Conservation (phyloP, 2,888 invertebrate species). For the Plebejus melissa region DNA sequence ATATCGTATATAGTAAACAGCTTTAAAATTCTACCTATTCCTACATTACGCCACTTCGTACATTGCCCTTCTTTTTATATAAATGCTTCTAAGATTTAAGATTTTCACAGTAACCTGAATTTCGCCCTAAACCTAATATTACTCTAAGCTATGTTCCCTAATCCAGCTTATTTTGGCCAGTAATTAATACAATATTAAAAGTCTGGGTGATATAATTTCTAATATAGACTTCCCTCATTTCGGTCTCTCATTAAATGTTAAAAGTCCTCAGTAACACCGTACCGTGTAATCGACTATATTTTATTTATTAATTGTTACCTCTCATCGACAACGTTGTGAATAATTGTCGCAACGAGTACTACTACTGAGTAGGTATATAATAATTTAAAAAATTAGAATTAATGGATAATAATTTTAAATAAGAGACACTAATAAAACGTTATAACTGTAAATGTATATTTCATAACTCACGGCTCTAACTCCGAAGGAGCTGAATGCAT, state of each 20-base stretch:
- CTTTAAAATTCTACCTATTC: too few species aligned
- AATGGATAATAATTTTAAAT: neutral
- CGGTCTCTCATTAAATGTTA: conserved; percentile 17
- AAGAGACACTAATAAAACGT: neutral
- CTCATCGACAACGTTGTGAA: too few species aligned
- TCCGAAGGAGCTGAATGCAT: neutral
- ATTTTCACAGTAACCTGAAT: neutral
- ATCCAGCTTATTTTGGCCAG: neutral
- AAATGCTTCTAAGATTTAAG: neutral
- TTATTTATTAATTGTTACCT: neutral
- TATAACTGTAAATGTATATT: neutral
- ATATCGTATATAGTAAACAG: too few species aligned
- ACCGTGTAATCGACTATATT: neutral
- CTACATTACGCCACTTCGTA: too few species aligned
- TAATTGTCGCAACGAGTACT: too few species aligned
- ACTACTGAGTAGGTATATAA: too few species aligned
- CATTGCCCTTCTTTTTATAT: too few species aligned
- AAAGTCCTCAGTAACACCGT: conserved; percentile 3
- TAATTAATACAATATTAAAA: neutral
- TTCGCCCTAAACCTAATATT: neutral
- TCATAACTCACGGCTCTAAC: neutral
- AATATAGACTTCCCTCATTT: conserved; percentile 19
- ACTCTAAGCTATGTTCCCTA: neutral
- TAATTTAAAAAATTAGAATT: too few species aligned
- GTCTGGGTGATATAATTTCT: conserved; percentile 1